Evolutionary conservation across 2,113 vertebrate species (phyloP), one percentile per base, ranked within the genome.

Genomic region (Poeciliopsis retropinna): DNA sequence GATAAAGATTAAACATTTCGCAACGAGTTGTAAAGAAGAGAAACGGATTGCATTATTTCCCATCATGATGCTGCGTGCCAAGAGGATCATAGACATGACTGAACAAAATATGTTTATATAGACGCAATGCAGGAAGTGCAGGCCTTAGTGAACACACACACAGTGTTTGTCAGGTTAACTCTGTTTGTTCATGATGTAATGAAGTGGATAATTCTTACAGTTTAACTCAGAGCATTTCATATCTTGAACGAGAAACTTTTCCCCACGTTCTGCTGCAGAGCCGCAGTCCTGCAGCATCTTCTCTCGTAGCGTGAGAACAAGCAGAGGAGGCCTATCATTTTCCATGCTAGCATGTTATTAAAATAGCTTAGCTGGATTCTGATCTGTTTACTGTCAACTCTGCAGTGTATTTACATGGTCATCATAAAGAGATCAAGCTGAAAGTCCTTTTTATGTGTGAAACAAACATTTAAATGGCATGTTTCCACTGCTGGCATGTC

Each of bases 361-460:
- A 83, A 74, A 78, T 32, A 78, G 78, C 78, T 88, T 37, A 70
- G 65, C 60, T 67, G 64, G 62, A 70, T 70, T 77, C 51, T 70
- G 47, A 15, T 76, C 32, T 70, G 29, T 69, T 68, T 71, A 60
- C 71, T 60, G 29, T 63, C 28, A 60, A 5, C 63, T 64, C 17
- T 15, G 29, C 32, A 0, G 14, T 54, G 5, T 70, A 65, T 34
- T 73, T 79, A 47, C 17, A 68, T 31, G 17, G 15, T 15, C 10
- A 29, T 32, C 17, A 17, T 9, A 12, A 60, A 29, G 5, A 41
- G 57, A 70, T 64, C 3, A 11, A 11, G n/a, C 34, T 64, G 27
- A 44, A 2, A 61, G 47, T 39, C 60, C 63, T 76, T 60, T 63
- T 29, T 73, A 27, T 69, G 27, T 74, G 37, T 54, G 71, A 64